Base-by-base conservation (phyloP, 2,113 vertebrate genomes). In the Misgurnus anguillicaudatus region DNA sequence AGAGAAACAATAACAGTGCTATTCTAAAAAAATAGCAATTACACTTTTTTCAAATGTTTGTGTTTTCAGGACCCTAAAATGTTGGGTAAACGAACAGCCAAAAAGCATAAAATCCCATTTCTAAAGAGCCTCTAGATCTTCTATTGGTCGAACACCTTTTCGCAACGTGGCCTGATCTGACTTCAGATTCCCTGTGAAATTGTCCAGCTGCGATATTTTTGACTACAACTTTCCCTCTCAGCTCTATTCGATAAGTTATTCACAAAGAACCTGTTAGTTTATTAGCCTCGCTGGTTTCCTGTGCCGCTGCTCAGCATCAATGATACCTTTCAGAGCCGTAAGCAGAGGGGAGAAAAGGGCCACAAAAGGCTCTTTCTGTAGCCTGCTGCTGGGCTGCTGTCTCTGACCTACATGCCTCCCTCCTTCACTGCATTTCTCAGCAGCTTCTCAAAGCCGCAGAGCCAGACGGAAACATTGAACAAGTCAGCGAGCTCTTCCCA, bases 311-410 rank as follows among this genome's bases (percentile, higher is more conserved):
- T 76, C 45, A 42, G 42, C 80, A 90, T 93, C 88, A 92, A 91
- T 92, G 91, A 88, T 86, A 91, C 86, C 89, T 91, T 93, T 93
- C 87, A 93, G 83, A 84, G 68, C 65, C 39, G 24, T 21, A 55
- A 6, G 61, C 6, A 47, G 57, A 39, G 74, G 72, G 39, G 19
- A 83, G 80, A 81, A 77, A 38, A 79, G 6, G 63, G 62, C 75
- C 80, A 94, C 89, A 93, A 93, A 92, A 87, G 87, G 19, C 65
- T 85, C 91, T 91, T 92, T 93, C 84, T 89, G 81, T 83, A 84
- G 71, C 71, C 63, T 58, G 47, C 61, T 83, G 85, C 80, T 70
- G 65, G 76, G 64, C 78, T 60, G 75, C 80, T 78, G 73, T 78
- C 31, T 78, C 81, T 89, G 90, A 91, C 91, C 85, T 85, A 78